Conservation (phyloP, 2,797 vertebrate genomes). For the Anabacerthia variegaticeps region DNA sequence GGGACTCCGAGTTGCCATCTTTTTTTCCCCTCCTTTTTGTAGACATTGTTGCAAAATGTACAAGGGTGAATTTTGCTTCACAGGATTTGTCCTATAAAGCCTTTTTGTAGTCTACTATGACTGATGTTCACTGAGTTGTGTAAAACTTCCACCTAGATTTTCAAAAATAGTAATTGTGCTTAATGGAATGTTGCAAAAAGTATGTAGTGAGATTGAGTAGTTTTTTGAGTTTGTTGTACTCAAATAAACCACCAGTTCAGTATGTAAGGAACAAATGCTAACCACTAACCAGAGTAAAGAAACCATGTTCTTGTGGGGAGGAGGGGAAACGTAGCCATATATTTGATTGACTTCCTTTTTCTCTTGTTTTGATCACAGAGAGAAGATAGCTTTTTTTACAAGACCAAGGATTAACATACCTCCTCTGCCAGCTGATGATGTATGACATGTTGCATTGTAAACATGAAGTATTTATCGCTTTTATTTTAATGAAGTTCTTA, state of each 20-base stretch:
- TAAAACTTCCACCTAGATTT: neutral
- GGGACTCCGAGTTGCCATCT: neutral
- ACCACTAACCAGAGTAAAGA: neutral
- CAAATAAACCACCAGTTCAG: neutral
- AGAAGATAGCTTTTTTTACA: constrained; percentile 99
- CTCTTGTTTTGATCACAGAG: constrained; percentile 79
- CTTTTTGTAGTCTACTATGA: neutral
- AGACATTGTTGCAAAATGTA: neutral
- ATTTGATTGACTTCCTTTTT: constrained; percentile 1
- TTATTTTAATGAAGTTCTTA: constrained; percentile 91
- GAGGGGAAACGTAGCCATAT: fast-evolving
- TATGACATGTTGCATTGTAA: constrained; percentile 85
- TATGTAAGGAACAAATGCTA: neutral
- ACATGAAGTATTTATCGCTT: constrained; percentile 94
- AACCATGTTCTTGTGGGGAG: neutral
- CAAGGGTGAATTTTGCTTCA: neutral
- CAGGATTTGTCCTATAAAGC: neutral
- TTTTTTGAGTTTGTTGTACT: neutral
- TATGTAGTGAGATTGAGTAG: neutral
- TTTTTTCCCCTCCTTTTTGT: neutral
- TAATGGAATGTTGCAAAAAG: neutral
- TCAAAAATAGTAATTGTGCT: neutral
- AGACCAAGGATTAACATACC: constrained; percentile 97
- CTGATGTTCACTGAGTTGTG: neutral
- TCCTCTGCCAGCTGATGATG: constrained; percentile 95